Conservation (phyloP, 2,797 vertebrate species). For the Gorsachius magnificus region DNA sequence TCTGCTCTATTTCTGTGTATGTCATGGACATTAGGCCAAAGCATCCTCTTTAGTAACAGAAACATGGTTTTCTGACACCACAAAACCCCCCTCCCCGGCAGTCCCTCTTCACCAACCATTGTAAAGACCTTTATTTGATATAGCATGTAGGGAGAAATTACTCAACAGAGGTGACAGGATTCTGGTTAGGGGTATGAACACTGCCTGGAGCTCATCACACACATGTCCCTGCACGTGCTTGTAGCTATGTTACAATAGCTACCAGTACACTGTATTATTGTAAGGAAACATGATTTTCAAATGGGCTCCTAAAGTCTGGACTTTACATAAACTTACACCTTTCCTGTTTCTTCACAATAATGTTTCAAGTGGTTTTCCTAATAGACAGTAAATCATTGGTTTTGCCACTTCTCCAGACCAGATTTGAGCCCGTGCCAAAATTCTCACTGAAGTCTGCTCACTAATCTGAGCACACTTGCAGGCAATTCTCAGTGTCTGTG, state of each 20-base stretch:
- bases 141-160: not conserved
- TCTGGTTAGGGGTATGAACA: not conserved
- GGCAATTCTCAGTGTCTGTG: not conserved
- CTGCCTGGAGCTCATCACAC: not conserved
- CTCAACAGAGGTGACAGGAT: not conserved
- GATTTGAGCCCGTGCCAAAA: not conserved
- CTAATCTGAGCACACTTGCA: not conserved
- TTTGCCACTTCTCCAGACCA: not conserved
- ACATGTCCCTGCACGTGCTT: accelerated
- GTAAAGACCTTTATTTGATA: not conserved
- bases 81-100: accelerated
- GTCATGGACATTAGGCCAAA: not conserved
- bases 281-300: not conserved
- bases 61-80: not conserved
- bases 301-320: not conserved
- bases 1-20: not conserved
- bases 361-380: not conserved
- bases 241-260: not conserved
- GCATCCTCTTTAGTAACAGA: not conserved
- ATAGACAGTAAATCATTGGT: not conserved
- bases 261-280: not conserved
- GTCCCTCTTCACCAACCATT: not conserved
- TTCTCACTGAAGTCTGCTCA: not conserved
- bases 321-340: not conserved
- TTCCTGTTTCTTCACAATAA: not conserved